phyloP scores from a whole-genome alignment of 2,797 vertebrate genomes.

The Eleutherodactylus coqui region DNA sequence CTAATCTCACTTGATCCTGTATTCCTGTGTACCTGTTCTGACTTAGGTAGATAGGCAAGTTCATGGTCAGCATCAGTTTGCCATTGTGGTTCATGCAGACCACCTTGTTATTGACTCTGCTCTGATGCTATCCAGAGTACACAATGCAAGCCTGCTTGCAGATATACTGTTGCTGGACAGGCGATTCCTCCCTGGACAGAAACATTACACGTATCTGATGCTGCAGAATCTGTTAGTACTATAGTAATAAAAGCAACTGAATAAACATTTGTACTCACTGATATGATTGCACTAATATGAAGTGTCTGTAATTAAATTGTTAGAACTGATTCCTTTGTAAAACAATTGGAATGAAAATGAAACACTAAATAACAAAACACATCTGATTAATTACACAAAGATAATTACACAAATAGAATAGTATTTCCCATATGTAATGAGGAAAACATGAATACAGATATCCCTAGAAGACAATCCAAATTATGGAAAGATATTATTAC shows the following conservation, averaged over 20 bases:
- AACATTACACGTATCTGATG: too few species aligned
- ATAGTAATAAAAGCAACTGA: not conserved
- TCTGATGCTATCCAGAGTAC: too few species aligned
- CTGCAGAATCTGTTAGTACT: not conserved
- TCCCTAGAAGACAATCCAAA: not conserved
- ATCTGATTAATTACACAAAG: not conserved
- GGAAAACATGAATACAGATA: not conserved
- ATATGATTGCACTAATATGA: not conserved
- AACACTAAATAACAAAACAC: not conserved
- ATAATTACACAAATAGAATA: not conserved
- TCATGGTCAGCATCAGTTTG: too few species aligned
- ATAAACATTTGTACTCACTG: not conserved
- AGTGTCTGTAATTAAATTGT: not conserved
- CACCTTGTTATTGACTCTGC: too few species aligned
- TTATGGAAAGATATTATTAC: not conserved
- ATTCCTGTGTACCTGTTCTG: too few species aligned
- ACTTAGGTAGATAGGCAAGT: too few species aligned
- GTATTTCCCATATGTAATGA: not conserved
- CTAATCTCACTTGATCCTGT: too few species aligned
- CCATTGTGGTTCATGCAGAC: too few species aligned
- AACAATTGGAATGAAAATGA: constrained; percentile 5
- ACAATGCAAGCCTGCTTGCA: too few species aligned
- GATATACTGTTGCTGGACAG: too few species aligned
- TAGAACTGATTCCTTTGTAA: not conserved
- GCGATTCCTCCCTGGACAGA: too few species aligned